phyloP scores from a whole-genome alignment of 2,113 vertebrate species.

The Mellivora capensis region DNA sequence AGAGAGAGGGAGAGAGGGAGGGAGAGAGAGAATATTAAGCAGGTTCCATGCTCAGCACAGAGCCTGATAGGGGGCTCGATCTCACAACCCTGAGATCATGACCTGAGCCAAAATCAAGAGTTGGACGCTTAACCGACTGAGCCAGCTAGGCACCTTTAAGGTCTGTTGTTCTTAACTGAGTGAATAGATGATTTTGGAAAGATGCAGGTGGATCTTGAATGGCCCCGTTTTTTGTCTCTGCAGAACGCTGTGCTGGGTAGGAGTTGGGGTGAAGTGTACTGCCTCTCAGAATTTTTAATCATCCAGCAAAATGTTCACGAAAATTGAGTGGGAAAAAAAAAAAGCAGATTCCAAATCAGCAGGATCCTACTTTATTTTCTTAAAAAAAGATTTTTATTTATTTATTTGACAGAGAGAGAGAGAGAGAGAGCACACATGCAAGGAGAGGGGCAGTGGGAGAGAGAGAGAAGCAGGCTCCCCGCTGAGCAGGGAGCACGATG shows the following conservation, averaged over 20 bases:
- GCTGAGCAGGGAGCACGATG: too few relatives aligned
- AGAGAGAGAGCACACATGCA: too few relatives aligned
- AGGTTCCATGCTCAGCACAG: too few relatives aligned
- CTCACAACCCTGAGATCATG: neutral
- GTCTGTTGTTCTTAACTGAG: neutral
- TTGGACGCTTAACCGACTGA: neutral
- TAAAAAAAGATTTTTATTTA: too few relatives aligned
- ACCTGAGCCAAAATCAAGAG: neutral
- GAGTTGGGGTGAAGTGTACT: neutral
- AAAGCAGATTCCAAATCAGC: neutral
- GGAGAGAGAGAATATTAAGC: too few relatives aligned
- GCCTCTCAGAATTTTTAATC: neutral
- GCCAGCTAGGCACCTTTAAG: neutral
- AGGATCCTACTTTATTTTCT: neutral
- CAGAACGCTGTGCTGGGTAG: neutral
- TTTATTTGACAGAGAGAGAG: neutral
- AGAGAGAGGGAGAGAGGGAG: too few relatives aligned
- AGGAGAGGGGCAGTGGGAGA: too few relatives aligned
- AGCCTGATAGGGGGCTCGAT: too few relatives aligned
- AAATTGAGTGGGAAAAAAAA: neutral
- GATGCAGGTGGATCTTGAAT: neutral
- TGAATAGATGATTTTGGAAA: neutral
- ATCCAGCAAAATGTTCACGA: neutral
- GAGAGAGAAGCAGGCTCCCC: too few relatives aligned
- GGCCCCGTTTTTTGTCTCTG: neutral